Evolutionary conservation across 2,888 invertebrate species (phyloP).

Genomic region (Gastrophysa polygoni): DNA sequence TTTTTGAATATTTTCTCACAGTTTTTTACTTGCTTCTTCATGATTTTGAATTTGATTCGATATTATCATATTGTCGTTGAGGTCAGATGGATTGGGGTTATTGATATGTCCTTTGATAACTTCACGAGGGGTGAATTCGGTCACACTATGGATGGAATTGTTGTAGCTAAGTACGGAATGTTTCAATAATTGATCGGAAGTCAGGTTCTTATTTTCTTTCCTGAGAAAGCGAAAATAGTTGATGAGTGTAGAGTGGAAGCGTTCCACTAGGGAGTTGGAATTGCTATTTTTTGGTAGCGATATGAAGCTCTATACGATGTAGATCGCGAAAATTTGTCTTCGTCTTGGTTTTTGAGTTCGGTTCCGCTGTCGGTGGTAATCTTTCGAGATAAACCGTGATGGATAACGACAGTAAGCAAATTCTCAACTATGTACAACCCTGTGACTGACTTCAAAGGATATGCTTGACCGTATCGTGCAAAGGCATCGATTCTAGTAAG

Average conservation of each 20-base stretch:
- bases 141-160: conserved; percentile 10
- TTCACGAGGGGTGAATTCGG: background rate
- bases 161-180: background rate
- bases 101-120: background rate
- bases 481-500: conserved; percentile 15
- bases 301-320: background rate
- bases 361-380: conserved; percentile 13
- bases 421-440: conserved; percentile 5
- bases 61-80: conserved; percentile 1
- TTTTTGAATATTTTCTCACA: conserved; percentile 1
- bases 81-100: background rate
- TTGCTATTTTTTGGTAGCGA: conserved; percentile 9
- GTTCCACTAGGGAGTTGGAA: conserved; percentile 11
- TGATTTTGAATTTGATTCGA: background rate
- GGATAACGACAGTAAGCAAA: conserved; percentile 6
- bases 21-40: background rate
- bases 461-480: conserved; percentile 18
- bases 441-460: conserved; percentile 5
- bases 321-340: conserved; percentile 7
- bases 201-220: conserved; percentile 1
- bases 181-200: conserved; percentile 5
- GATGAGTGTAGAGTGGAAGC: background rate
- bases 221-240: conserved; percentile 1
- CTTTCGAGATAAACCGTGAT: conserved; percentile 11
- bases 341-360: conserved; percentile 4